Base-by-base conservation (phyloP, 2,113 vertebrate species). In the Pachyramphus minor region DNA sequence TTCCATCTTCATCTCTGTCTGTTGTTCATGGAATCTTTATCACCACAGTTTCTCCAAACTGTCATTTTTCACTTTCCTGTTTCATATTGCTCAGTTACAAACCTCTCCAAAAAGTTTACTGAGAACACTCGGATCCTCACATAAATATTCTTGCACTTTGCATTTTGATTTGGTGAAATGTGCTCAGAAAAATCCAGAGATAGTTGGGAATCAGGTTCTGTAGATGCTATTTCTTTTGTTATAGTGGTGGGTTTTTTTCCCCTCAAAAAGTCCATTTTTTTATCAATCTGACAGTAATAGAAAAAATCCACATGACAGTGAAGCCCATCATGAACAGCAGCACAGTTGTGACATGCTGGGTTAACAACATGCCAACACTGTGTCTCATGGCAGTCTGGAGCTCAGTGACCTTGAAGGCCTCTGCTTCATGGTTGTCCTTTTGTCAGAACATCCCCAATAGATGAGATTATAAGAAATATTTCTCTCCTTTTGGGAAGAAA, bases 231-330 rank as follows among this genome's bases (percentile, higher is more conserved):
- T 59, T 41, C 47, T 42, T 71, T n/a, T 28, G 16, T 20, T 45
- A 21, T 1, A 50, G 25, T 11, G 33, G 9, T 30, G 23, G 5
- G 1, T 0, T 2, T 4, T 21, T 68, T 66, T 45, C n/a, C n/a
- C n/a, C n/a, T n/a, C n/a, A n/a, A n/a, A 2, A 58, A 44, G 18
- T 44, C 27, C 25, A 12, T 28, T 35, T 68, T 78, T 56, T 47
- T 6, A 7, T 44, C 64, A 58, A 1, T 47, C 21, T 53, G n/a
- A 42, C 5, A 75, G 23, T 37, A 72, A 42, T 11, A 58, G 64
- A 20, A 35, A 41, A 31, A 35, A 33, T 8, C 55, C 27, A 31
- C 25, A 8, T 7, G 37, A 23, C 11, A 39, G 33, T 5, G 11
- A 41, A 49, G 53, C n/a, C 45, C n/a, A 42, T 15, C 49, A 19